Evolutionary conservation across 2,797 vertebrate genomes (phyloP), one percentile per base, ranked within the genome.

Genomic region (Notolabrus celidotus): DNA sequence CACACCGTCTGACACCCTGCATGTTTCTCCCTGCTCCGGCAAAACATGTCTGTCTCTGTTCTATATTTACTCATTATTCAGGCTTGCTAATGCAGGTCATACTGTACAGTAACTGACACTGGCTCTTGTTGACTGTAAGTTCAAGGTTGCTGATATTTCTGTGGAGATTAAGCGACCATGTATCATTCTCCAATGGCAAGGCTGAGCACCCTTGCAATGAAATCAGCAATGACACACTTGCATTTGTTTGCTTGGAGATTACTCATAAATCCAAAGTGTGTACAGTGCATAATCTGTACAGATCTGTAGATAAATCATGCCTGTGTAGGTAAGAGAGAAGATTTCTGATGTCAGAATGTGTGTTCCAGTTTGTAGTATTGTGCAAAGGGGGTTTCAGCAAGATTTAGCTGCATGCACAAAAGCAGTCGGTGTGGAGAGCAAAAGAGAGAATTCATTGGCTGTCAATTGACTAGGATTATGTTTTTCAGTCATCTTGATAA

Each of bases 11-110:
- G 77, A 84, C 77, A 74, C 80, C 45, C 71, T 69, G 78, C 60
- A 10, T 82, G 80, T 67, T 76, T 82, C 65, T 56, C 46, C 61
- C 49, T 51, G 16, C 65, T 59, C 79, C 74, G 77, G 83, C 74
- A 82, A 63, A 82, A 80, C 86, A 82, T 46, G 83, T 85, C 83
- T 87, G 85, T 87, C 85, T 77, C 76, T 49, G 43, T 38, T 78
- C 90, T 92, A 92, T 90, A 88, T 91, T 85, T 92, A 91, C 63
- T 79, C 60, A 79, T 86, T 80, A 78, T 86, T 90, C 69, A 29
- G 78, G 43, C 59, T 72, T 27, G 22, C 69, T 71, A 62, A 83
- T 87, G 77, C 77, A 70, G 77, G 65, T 63, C 84, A 83, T 20
- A 54, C 63, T 76, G 75, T 80, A 84, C 81, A 67, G 80, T 76